Evolutionary conservation across 2,113 vertebrate genomes (phyloP).

Genomic region (Nematolebias whitei): DNA sequence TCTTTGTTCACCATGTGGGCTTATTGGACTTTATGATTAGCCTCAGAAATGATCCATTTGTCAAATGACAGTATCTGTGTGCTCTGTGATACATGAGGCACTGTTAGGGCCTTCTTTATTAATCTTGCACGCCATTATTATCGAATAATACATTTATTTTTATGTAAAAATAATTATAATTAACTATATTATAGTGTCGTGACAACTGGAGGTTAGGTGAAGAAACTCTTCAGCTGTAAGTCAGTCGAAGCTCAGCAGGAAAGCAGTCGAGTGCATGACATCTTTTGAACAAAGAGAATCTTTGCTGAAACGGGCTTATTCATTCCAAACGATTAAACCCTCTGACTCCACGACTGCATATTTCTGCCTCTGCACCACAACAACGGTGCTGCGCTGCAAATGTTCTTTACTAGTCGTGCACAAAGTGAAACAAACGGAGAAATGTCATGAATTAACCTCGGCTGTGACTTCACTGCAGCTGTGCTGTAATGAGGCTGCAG

Average conservation of each 20-base stretch:
- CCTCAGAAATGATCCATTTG: neutral
- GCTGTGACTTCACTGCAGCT: conserved; percentile 10
- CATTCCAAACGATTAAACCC: conserved; percentile 11
- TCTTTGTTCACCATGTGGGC: neutral
- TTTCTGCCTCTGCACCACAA: neutral
- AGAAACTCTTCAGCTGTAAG: neutral
- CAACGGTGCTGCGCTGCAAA: neutral
- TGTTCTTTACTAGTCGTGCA: too few species aligned
- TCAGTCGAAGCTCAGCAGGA: conserved; percentile 18
- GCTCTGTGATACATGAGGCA: neutral
- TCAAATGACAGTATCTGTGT: neutral
- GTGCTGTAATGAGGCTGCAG: conserved; percentile 33
- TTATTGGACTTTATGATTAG: neutral
- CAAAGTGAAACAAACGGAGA: conserved; percentile 19
- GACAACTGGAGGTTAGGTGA: neutral
- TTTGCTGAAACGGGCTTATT: conserved; percentile 11
- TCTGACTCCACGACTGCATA: neutral
- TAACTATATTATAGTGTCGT: too few species aligned
- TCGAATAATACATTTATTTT: too few species aligned
- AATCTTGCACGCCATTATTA: neutral
- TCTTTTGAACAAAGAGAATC: conserved; percentile 11
- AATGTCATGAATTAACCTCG: conserved; percentile 27
- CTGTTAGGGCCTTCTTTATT: neutral
- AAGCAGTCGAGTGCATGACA: neutral
- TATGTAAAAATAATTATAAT: too few species aligned